These are phyloP conservation scores for Scomber scombrus DNA, from an alignment of 2,113 vertebrate species.

Conservation along the genomic window DNA sequence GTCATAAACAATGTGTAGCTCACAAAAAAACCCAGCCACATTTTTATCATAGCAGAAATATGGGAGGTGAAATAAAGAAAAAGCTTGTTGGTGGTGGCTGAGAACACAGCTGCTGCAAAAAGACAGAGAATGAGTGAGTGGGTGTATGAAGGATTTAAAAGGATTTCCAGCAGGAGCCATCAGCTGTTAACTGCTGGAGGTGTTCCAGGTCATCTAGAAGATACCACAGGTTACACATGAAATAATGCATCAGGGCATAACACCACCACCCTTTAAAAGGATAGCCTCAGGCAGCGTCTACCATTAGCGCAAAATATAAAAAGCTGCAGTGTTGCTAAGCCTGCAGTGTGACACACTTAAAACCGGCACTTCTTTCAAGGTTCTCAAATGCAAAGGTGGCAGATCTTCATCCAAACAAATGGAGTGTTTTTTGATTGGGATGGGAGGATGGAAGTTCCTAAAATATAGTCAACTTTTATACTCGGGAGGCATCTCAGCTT, in stretches of 20 bases:
- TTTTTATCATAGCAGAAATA: background rate
- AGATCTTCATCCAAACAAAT: background rate
- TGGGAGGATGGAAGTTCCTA: background rate
- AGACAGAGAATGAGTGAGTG: background rate
- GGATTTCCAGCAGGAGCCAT: slow-evolving; percentile 22
- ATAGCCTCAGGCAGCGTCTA: slow-evolving; percentile 10
- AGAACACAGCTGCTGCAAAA: background rate
- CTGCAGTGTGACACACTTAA: background rate
- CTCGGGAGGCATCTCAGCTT: background rate
- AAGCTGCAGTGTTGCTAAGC: background rate
- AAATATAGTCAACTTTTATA: background rate
- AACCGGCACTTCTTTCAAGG: background rate
- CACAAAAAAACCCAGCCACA: background rate
- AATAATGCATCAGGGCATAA: slow-evolving; percentile 2
- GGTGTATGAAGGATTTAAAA: slow-evolving; percentile 1
- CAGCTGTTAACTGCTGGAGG: slow-evolving; percentile 19
- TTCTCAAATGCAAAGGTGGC: background rate
- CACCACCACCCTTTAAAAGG: background rate
- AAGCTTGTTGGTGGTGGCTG: background rate
- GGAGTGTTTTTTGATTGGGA: background rate
- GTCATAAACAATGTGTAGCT: background rate
- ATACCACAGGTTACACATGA: slow-evolving; percentile 9
- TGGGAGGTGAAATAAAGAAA: background rate
- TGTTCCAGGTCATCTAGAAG: slow-evolving; percentile 30
- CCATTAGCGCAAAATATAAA: slow-evolving; percentile 14